phyloP scores from a whole-genome alignment of 2,113 vertebrate genomes.

The Sinosuthora webbiana region DNA sequence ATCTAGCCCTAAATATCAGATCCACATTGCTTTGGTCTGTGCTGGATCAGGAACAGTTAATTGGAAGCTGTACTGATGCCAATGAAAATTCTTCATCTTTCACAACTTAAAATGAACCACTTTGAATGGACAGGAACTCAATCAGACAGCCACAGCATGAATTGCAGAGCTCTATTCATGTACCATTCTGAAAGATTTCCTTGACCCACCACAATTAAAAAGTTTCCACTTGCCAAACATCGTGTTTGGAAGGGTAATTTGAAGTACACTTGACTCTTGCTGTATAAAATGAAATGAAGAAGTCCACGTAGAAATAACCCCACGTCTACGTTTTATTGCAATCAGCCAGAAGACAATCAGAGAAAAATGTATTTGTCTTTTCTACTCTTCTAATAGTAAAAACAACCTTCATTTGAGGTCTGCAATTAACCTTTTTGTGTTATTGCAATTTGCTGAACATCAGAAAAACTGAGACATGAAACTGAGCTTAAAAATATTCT shows the following conservation, averaged over 20 bases:
- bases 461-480: neutral
- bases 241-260: neutral
- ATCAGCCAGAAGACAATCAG: neutral
- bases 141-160: neutral
- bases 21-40: neutral
- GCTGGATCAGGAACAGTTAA: neutral
- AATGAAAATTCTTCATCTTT: neutral
- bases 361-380: neutral
- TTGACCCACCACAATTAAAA: neutral
- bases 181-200: neutral
- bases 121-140: neutral
- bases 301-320: neutral
- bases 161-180: neutral
- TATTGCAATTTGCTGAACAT: neutral
- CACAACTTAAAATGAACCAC: neutral
- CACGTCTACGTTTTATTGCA: neutral
- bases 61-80: neutral
- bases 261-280: neutral
- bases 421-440: conserved; percentile 15
- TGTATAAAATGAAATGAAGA: neutral
- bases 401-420: neutral
- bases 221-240: neutral
- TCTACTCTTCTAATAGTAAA: neutral
- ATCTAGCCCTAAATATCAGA: neutral
- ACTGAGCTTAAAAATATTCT: neutral